Evolutionary conservation across 2,888 invertebrate species (phyloP).

Genomic region (Alcis repandata): DNA sequence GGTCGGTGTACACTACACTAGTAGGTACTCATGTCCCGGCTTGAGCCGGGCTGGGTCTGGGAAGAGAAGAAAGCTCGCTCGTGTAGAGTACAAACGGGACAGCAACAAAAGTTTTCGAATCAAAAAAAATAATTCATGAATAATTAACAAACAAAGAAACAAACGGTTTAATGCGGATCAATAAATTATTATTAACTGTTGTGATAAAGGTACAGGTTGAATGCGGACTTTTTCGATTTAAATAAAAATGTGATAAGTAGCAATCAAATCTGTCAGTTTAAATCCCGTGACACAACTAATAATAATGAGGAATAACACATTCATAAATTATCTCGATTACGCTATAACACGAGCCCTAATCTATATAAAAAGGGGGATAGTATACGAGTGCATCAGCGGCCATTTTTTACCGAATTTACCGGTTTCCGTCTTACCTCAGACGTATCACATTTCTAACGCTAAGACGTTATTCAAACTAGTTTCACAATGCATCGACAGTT

Average conservation of each 20-base stretch:
- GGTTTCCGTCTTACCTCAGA: conserved; percentile 22
- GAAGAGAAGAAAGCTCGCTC: no score
- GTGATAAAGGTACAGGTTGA: no score
- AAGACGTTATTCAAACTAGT: conserved; percentile 77
- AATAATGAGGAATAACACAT: background rate
- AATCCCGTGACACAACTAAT: no score
- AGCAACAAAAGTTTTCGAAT: no score
- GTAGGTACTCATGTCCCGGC: background rate
- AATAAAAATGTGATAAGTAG: no score
- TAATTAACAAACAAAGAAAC: no score
- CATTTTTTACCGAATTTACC: conserved; percentile 34
- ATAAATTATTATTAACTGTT: no score
- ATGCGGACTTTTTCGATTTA: no score
- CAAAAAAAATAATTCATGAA: no score
- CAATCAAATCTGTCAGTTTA: no score
- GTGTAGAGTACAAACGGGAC: no score
- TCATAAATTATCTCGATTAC: background rate
- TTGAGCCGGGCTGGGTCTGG: background rate
- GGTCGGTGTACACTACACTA: conserved; percentile 8
- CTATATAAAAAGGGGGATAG: background rate
- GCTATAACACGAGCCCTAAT: background rate
- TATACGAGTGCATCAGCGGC: background rate
- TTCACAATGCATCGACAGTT: conserved; percentile 78
- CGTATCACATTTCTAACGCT: conserved; percentile 33
- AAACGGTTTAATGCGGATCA: no score